phyloP scores from a whole-genome alignment of 1,140 invertebrate genomes.

The Belonocnema kinseyi region DNA sequence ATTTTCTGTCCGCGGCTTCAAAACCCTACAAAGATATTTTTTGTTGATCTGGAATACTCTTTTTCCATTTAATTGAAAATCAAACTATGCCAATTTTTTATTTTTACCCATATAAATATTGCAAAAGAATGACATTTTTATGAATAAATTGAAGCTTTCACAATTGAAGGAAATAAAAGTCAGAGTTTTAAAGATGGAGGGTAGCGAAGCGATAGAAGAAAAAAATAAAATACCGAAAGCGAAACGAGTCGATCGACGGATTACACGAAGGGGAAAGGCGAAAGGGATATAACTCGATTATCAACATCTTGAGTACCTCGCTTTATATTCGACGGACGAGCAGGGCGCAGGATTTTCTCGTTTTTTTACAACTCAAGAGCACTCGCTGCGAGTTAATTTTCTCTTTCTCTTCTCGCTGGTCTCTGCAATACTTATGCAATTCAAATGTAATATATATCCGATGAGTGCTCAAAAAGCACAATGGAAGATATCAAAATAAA shows the following conservation, averaged over 20 bases:
- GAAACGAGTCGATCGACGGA: constrained; percentile 3
- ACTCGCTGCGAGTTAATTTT: constrained; percentile 59
- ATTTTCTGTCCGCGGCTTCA: too few species aligned
- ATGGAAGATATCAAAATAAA: constrained; percentile 2
- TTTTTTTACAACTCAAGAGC: constrained; percentile 54
- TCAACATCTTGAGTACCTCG: constrained; percentile 47
- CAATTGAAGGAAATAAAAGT: constrained; percentile 8
- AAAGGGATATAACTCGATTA: constrained; percentile 58
- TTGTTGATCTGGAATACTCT: too few species aligned
- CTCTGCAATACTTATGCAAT: constrained; percentile 52
- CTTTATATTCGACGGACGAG: constrained; percentile 53
- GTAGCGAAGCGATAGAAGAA: background rate
- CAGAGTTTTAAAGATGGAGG: background rate
- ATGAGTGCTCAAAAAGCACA: constrained; percentile 37
- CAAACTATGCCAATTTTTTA: too few species aligned
- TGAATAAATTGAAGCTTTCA: background rate
- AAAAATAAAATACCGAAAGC: constrained; percentile 37
- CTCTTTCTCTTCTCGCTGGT: constrained; percentile 43
- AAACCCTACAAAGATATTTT: too few species aligned
- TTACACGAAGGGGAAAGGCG: constrained; percentile 22
- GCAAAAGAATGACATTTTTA: background rate
- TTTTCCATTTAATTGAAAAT: too few species aligned
- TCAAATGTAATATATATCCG: constrained; percentile 36
- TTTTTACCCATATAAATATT: too few species aligned
- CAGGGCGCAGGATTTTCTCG: constrained; percentile 50